phyloP scores from a whole-genome alignment of 2,113 vertebrate genomes.

The Octodon degus region DNA sequence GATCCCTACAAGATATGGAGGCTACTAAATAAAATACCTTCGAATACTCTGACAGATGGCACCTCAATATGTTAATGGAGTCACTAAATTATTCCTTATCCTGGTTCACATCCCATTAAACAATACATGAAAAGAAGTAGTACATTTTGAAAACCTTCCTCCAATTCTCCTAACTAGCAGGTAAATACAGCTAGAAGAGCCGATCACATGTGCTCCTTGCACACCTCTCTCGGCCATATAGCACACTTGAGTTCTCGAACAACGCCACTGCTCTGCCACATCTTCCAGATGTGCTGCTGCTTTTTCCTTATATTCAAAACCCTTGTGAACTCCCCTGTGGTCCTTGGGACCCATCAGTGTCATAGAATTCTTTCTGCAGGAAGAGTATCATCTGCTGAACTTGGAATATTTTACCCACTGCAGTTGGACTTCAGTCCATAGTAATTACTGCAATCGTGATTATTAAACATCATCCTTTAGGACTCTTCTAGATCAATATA shows the following conservation, averaged over 20 bases:
- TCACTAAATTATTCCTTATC: background rate
- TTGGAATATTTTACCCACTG: background rate
- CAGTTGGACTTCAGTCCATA: background rate
- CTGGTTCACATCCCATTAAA: background rate
- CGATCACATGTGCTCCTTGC: fast-evolving
- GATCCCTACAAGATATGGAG: background rate
- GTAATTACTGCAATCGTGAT: background rate
- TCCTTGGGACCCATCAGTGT: background rate
- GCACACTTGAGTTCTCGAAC: background rate
- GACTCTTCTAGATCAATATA: background rate
- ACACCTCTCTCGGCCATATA: fast-evolving
- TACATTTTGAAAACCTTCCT: background rate
- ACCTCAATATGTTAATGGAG: background rate
- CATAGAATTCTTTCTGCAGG: background rate
- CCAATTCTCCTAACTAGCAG: background rate
- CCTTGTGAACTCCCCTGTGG: background rate
- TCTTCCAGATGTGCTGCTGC: background rate
- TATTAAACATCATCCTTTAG: background rate
- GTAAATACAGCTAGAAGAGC: background rate
- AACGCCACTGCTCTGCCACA: background rate
- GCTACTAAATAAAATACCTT: background rate
- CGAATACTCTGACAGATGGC: background rate
- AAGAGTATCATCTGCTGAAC: background rate
- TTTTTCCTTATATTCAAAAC: background rate
- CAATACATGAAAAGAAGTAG: background rate